Base-by-base conservation (phyloP, 2,888 invertebrate genomes). In the Perithous albicinctus region DNA sequence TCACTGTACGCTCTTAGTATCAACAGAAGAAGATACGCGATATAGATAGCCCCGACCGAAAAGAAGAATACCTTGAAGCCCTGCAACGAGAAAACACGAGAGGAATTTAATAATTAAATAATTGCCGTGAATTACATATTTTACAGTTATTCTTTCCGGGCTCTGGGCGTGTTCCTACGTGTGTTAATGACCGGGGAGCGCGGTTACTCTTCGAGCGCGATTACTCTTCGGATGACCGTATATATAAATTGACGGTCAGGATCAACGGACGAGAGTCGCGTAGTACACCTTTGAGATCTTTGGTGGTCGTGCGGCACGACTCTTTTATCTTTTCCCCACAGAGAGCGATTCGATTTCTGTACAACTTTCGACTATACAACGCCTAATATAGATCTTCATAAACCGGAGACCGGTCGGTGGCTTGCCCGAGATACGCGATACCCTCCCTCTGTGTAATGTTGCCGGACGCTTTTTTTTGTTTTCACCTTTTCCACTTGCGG, bases 1-100 rank as follows among this genome's bases (percentile, higher is more conserved):
- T 99, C 99, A 83, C 97, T 98, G 93, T 98, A 99, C 23, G 99
- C 98, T 91, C 96, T 95, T 79, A 99, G 93, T 86, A 99, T 95
- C 84, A 99, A 94, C 88, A 97, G 95, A 26, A 96, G 92, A 88
- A 99, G 94, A 93, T 98, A 99, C 54, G 97, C 93, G 86, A 98
- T 94, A 93, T 99, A 99, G 87, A 98, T 93, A 67, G 96, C 95
- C 82, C 97, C 96, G 87, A 97, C 96, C 67, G 96, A 95, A 93
- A 97, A 97, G 94, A 99, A 98, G 93, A 97, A 97, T 83, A 97
- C 95, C 93, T 98, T 98, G 90, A 98, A 96, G 66, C 96, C 95
- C 98, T 99, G 94, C 46, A 95, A 87, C 43, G 38, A 67, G 5
- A 35, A 23, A 80, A 63, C 48, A 18, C 18, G 54, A 48, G 20